Conservation (phyloP, 2,797 vertebrate genomes). For the Tangara arthus region DNA sequence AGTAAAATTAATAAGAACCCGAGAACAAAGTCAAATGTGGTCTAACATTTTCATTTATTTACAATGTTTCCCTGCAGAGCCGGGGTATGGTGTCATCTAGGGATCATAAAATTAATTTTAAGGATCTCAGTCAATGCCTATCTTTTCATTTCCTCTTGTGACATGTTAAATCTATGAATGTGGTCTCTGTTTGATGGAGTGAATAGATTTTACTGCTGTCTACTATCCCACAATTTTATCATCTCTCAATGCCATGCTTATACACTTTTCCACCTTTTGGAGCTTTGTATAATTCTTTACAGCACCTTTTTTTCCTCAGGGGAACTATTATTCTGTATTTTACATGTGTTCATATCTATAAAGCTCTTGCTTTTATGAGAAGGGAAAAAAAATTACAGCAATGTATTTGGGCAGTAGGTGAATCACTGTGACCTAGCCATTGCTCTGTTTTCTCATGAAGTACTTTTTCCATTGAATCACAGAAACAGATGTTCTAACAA, state of each 20-base stretch:
- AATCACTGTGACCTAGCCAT: conserved; percentile 65
- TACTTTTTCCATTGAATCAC: conserved; percentile 77
- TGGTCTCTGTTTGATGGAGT: conserved; percentile 1
- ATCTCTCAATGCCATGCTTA: conserved; percentile 20
- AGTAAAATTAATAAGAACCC: background rate
- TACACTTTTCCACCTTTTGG: conserved; percentile 37
- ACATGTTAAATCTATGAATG: background rate
- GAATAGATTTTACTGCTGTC: conserved; percentile 12
- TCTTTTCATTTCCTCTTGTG: background rate
- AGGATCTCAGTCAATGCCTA: background rate
- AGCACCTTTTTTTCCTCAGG: conserved; percentile 5
- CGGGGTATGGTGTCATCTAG: background rate
- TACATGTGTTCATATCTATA: conserved; percentile 49
- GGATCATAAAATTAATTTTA: background rate
- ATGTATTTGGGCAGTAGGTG: conserved; percentile 62
- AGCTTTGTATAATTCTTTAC: conserved; percentile 19
- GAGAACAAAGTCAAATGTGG: background rate
- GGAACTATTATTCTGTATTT: conserved; percentile 16
- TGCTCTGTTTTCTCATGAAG: conserved; percentile 77
- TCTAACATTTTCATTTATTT: background rate
- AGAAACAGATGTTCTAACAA: conserved; percentile 78
- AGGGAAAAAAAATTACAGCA: background rate
- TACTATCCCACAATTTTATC: conserved; percentile 33
- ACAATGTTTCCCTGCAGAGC: background rate
- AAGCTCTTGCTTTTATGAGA: conserved; percentile 64